These are phyloP conservation scores for Caenorhabditis sp. DNA, from an alignment of 2,888 invertebrate species.

Conservation along the genomic window DNA sequence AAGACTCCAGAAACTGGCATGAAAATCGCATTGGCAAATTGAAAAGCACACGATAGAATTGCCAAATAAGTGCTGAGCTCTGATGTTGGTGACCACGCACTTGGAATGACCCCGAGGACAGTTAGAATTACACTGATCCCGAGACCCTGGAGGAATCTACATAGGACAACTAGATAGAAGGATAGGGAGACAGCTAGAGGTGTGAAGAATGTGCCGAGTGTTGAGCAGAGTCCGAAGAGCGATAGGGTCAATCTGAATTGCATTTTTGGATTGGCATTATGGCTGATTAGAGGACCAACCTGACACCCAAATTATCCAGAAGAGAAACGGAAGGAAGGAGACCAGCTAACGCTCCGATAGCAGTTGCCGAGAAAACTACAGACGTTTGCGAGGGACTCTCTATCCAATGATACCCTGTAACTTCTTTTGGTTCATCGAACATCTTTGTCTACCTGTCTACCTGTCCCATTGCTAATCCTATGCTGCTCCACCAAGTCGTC, in stretches of 20 bases:
- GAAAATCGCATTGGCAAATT: conserved; percentile 5
- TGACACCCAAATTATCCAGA: conserved; percentile 24
- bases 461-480: background rate
- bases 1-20: conserved; percentile 58
- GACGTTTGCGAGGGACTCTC: conserved; percentile 29
- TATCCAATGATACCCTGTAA: conserved; percentile 63
- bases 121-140: conserved; percentile 30
- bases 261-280: too few species aligned
- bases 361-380: conserved; percentile 43
- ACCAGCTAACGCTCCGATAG: conserved; percentile 38
- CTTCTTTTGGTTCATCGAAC: background rate
- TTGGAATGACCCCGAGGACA: conserved; percentile 34
- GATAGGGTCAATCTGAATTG: conserved; percentile 24
- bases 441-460: conserved; percentile 29
- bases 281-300: too few species aligned
- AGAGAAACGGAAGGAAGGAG: conserved; percentile 45
- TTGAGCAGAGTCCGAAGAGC: conserved; percentile 45
- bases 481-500: conserved; percentile 33
- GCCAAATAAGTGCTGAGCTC: conserved; percentile 44
- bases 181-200: conserved; percentile 25
- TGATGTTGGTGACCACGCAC: conserved; percentile 32
- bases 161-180: conserved; percentile 24
- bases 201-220: conserved; percentile 30
- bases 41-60: conserved; percentile 34
- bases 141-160: conserved; percentile 40